Conservation (phyloP, 1,140 invertebrate species). For the Panagrolaimus sp. region DNA sequence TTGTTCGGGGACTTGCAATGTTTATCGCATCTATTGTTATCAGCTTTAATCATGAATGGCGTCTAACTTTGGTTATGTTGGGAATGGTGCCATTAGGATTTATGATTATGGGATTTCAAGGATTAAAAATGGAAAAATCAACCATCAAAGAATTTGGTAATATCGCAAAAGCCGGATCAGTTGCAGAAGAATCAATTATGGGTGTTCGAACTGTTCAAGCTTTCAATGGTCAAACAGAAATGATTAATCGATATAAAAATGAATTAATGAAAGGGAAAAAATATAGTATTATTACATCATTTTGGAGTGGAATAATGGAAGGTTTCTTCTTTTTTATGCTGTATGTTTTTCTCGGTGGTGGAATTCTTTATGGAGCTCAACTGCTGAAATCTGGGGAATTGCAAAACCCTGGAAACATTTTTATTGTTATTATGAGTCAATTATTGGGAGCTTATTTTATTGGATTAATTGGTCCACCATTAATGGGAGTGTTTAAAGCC, state of each 20-base stretch:
- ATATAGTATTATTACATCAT: slow-evolving; percentile 24
- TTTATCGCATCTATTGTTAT: slow-evolving; percentile 21
- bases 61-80: slow-evolving; percentile 37
- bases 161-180: slow-evolving; percentile 25
- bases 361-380: slow-evolving; percentile 30
- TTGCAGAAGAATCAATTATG: slow-evolving; percentile 43
- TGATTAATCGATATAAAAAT: slow-evolving; percentile 57
- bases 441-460: slow-evolving; percentile 34
- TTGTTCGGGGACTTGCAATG: slow-evolving; percentile 63
- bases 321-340: slow-evolving; percentile 37
- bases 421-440: slow-evolving; percentile 28
- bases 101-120: slow-evolving; percentile 32
- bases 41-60: slow-evolving; percentile 37
- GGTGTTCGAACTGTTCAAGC: slow-evolving; percentile 73
- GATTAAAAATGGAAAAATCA: slow-evolving; percentile 23
- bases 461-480: slow-evolving; percentile 64
- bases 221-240: slow-evolving; percentile 72
- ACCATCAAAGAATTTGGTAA: slow-evolving; percentile 22
- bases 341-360: slow-evolving; percentile 26
- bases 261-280: slow-evolving; percentile 27
- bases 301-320: slow-evolving; percentile 38
- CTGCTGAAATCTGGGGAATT: slow-evolving; percentile 1
- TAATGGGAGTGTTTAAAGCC: slow-evolving; percentile 72
- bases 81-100: slow-evolving; percentile 23
- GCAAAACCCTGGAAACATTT: slow-evolving; percentile 35